Evolutionary conservation across 2,888 invertebrate genomes (phyloP).

Genomic region (Drosophila prolongata): DNA sequence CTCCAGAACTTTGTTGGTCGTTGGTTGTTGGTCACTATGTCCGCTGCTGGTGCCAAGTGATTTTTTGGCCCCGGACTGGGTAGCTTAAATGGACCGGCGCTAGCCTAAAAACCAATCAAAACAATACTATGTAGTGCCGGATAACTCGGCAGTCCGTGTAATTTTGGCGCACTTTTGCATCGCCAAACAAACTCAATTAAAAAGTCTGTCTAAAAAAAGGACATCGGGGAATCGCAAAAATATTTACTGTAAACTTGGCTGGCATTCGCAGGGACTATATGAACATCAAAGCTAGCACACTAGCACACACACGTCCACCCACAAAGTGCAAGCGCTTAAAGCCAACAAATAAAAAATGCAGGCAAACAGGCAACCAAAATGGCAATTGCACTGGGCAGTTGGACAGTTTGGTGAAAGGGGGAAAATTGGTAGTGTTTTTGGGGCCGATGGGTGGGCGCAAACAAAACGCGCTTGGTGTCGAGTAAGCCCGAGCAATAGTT

Average conservation of each 20-base stretch:
- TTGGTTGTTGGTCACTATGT: constrained; percentile 16
- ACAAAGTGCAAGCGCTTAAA: constrained; percentile 74
- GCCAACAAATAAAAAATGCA: constrained; percentile 78
- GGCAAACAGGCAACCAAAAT: constrained; percentile 75
- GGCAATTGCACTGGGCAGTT: constrained; percentile 66
- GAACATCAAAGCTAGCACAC: constrained; percentile 56
- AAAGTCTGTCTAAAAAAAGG: constrained; percentile 65
- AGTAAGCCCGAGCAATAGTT: constrained; percentile 66
- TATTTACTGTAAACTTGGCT: constrained; percentile 74
- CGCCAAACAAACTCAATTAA: constrained; percentile 79
- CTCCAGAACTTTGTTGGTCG: constrained; percentile 9
- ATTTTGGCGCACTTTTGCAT: constrained; percentile 79
- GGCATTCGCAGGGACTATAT: constrained; percentile 55
- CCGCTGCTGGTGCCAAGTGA: constrained; percentile 66
- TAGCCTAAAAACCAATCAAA: constrained; percentile 71
- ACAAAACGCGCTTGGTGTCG: constrained; percentile 71
- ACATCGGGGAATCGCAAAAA: constrained; percentile 65
- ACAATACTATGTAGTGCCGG: constrained; percentile 54
- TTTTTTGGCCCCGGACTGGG: constrained; percentile 55
- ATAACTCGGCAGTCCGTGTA: constrained; percentile 62
- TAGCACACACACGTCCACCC: constrained; percentile 11
- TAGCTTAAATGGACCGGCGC: constrained; percentile 50
- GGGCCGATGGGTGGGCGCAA: not conserved
- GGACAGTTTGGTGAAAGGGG: constrained; percentile 37
- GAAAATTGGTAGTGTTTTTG: not conserved